These are phyloP conservation scores for Cheilosia impressa DNA, from an alignment of 2,888 invertebrate species.

Conservation along the genomic window DNA sequence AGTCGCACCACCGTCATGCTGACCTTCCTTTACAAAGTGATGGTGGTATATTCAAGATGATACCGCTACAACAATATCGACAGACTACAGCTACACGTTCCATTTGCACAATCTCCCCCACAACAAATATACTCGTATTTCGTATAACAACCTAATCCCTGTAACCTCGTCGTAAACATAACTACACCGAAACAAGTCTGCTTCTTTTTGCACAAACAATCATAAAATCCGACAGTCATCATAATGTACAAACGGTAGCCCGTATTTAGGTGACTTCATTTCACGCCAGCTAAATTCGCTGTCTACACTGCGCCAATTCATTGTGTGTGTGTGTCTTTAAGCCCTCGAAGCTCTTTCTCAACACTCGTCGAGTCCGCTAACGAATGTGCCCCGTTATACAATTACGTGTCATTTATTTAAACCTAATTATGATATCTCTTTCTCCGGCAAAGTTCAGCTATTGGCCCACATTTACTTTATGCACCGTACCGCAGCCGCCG, in stretches of 20 bases:
- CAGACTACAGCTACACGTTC: no score
- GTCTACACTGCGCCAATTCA: conserved; percentile 18
- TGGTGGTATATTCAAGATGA: no score
- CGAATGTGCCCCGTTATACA: conserved; percentile 57
- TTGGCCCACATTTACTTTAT: conserved; percentile 62
- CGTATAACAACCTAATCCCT: no score
- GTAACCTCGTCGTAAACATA: no score
- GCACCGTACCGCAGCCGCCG: conserved; percentile 11
- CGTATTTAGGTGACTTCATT: conserved; percentile 36
- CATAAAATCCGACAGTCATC: conserved; percentile 19
- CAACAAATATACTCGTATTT: no score
- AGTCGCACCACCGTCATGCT: no score
- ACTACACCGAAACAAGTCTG: not conserved
- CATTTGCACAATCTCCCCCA: no score
- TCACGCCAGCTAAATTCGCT: conserved; percentile 47
- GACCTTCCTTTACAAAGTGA: no score
- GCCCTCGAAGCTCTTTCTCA: conserved; percentile 30
- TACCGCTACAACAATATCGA: no score
- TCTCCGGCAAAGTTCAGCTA: conserved; percentile 26
- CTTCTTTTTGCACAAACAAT: not conserved
- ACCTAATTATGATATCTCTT: conserved; percentile 57
- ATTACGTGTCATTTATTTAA: conserved; percentile 62
- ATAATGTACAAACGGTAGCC: not conserved
- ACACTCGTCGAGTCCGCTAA: conserved; percentile 28
- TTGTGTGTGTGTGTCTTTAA: not conserved